phyloP scores from a whole-genome alignment of 2,113 vertebrate species.

The Oceanodroma tethys region DNA sequence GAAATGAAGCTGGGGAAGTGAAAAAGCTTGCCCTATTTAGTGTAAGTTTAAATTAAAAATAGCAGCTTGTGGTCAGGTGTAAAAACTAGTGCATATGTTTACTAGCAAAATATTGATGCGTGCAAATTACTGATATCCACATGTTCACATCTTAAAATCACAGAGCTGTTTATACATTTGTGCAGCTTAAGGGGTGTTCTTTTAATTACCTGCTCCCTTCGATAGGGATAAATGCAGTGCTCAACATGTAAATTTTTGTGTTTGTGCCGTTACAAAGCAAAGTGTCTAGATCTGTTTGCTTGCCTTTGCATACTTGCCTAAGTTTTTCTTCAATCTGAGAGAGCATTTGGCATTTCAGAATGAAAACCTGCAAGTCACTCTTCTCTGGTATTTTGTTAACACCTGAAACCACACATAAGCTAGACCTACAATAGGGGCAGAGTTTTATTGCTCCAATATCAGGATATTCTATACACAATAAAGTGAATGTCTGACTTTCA shows the following conservation, averaged over 20 bases:
- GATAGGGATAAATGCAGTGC: neutral
- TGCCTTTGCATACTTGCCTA: neutral
- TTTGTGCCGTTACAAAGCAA: neutral
- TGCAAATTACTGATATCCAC: neutral
- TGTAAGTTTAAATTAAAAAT: neutral
- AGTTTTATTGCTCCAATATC: neutral
- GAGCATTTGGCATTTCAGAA: neutral
- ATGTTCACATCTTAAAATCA: neutral
- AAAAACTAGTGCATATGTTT: neutral
- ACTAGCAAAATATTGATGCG: neutral
- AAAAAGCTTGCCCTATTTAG: neutral
- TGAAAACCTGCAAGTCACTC: neutral
- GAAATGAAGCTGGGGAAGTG: neutral
- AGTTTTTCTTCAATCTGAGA: neutral
- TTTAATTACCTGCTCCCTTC: neutral
- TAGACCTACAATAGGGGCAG: neutral
- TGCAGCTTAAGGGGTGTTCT: neutral
- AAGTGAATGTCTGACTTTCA: neutral
- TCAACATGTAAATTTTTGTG: neutral
- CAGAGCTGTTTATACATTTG: neutral
- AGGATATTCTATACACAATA: neutral
- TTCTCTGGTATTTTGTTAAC: neutral
- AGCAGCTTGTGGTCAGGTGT: neutral
- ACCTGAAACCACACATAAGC: neutral
- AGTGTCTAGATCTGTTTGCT: neutral